These are phyloP conservation scores for Anabas testudineus DNA, from an alignment of 2,797 vertebrate genomes.

Conservation along the genomic window DNA sequence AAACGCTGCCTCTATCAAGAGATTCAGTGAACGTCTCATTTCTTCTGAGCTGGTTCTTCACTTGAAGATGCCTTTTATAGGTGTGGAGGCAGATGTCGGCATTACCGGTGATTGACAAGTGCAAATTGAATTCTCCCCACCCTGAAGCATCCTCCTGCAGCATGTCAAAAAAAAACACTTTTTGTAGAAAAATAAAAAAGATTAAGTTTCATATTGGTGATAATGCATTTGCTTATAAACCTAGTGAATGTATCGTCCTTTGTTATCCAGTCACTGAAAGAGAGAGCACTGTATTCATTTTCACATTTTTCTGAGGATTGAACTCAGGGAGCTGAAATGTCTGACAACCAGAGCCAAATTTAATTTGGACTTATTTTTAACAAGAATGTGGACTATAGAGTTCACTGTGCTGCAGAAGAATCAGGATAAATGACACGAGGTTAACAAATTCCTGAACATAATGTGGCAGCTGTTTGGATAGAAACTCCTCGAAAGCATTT, in stretches of 20 bases:
- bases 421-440: not conserved
- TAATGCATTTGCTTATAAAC: not conserved
- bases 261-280: not conserved
- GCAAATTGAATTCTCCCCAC: conserved; percentile 48
- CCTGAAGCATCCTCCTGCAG: conserved; percentile 3
- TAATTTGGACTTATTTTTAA: not conserved
- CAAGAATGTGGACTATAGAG: not conserved
- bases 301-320: conserved; percentile 1
- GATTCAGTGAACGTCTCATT: conserved; percentile 30
- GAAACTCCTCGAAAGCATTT: not conserved
- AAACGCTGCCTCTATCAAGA: not conserved
- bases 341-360: not conserved
- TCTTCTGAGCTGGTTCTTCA: conserved; percentile 49
- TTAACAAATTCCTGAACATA: not conserved
- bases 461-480: not conserved
- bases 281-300: conserved; percentile 1
- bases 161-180: conserved; percentile 18
- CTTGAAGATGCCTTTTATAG: conserved; percentile 29
- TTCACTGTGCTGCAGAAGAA: not conserved
- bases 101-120: conserved; percentile 54
- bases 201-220: not conserved
- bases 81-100: conserved; percentile 22
- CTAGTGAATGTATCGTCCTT: not conserved
- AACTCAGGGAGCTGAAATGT: not conserved
- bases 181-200: not conserved